Conservation (phyloP, 2,113 vertebrate genomes). For the Pipra filicauda region DNA sequence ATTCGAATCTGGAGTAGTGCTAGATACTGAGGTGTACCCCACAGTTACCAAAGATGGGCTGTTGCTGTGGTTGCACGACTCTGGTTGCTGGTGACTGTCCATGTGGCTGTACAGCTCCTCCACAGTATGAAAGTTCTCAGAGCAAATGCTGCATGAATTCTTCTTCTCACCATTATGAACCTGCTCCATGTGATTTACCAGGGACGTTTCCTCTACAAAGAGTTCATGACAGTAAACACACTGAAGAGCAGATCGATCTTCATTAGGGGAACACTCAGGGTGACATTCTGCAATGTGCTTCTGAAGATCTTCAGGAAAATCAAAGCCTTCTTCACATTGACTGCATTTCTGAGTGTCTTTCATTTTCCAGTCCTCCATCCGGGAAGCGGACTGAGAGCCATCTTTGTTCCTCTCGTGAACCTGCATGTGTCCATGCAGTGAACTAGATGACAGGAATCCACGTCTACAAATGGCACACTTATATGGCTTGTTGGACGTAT, state of each 20-base stretch:
- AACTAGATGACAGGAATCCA: slow-evolving; percentile 94
- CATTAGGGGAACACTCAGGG: slow-evolving; percentile 92
- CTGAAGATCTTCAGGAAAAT: slow-evolving; percentile 95
- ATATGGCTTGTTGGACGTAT: slow-evolving; percentile 98
- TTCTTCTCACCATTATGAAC: slow-evolving; percentile 89
- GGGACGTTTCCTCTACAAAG: slow-evolving; percentile 89
- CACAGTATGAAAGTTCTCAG: slow-evolving; percentile 90
- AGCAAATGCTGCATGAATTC: slow-evolving; percentile 90
- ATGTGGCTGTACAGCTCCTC: slow-evolving; percentile 96
- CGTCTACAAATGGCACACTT: slow-evolving; percentile 97
- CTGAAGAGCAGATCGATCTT: slow-evolving; percentile 89
- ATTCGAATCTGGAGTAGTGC: slow-evolving; percentile 97
- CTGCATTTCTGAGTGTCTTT: slow-evolving; percentile 98
- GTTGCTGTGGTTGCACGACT: slow-evolving; percentile 96
- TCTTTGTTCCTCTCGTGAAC: slow-evolving; percentile 94
- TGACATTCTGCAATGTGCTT: slow-evolving; percentile 97
- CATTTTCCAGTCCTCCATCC: slow-evolving; percentile 91
- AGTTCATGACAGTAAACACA: slow-evolving; percentile 97
- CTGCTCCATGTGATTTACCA: slow-evolving; percentile 94
- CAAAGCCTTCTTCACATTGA: slow-evolving; percentile 96
- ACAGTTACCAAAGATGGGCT: slow-evolving; percentile 93
- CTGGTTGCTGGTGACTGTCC: slow-evolving; percentile 94
- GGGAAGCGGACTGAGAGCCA: slow-evolving; percentile 81
- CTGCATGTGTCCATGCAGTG: slow-evolving; percentile 97
- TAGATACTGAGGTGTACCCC: slow-evolving; percentile 96